A percentile compares a stretch with the other conserved stretches of the same genome.
Conservation (phyloP, 30 jellyfish, hydroid and myxozoan species). For the Aurelia coerulea region DNA sequence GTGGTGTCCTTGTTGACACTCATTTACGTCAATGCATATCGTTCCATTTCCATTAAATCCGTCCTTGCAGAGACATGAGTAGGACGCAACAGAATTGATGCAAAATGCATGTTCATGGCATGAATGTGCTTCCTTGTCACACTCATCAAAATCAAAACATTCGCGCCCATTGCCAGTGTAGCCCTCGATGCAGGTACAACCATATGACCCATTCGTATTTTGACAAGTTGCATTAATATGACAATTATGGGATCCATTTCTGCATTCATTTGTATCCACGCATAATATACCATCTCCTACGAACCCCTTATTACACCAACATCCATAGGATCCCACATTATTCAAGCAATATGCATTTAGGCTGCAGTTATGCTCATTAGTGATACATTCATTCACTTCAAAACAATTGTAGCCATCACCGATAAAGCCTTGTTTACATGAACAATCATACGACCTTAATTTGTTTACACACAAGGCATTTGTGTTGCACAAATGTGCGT, state of each 20-base stretch:
- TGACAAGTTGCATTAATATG: conserved; percentile 14
- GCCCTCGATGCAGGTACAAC: conserved; percentile 40
- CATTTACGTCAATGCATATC: conserved; percentile 64
- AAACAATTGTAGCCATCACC: conserved; percentile 78
- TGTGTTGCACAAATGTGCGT: conserved; percentile 14
- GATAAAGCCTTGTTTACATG: conserved; percentile 44
- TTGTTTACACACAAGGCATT: conserved; percentile 41
- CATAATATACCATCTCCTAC: conserved; percentile 49
- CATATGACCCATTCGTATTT: conserved; percentile 2
- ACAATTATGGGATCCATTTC: conserved; percentile 7
- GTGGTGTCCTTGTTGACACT: conserved; percentile 31
- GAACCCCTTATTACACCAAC: conserved; percentile 17
- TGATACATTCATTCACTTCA: conserved; percentile 53
- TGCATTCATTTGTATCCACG: conserved; percentile 54
- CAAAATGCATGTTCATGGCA: conserved; percentile 58
- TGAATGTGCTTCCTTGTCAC: conserved; percentile 7
- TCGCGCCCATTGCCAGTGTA: conserved; percentile 48
- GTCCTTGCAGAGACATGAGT: conserved; percentile 32
- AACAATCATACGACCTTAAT: conserved; percentile 29
- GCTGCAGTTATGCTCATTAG: too few species aligned
- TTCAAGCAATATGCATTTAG: too few species aligned
- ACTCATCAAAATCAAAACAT: conserved; percentile 52
- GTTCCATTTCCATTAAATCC: conserved; percentile 76
- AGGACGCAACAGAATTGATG: conserved; percentile 49
- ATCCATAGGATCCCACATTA: too few species aligned